Base-by-base conservation (phyloP, 2,888 invertebrate genomes). In the Taphrorychus bicolor region DNA sequence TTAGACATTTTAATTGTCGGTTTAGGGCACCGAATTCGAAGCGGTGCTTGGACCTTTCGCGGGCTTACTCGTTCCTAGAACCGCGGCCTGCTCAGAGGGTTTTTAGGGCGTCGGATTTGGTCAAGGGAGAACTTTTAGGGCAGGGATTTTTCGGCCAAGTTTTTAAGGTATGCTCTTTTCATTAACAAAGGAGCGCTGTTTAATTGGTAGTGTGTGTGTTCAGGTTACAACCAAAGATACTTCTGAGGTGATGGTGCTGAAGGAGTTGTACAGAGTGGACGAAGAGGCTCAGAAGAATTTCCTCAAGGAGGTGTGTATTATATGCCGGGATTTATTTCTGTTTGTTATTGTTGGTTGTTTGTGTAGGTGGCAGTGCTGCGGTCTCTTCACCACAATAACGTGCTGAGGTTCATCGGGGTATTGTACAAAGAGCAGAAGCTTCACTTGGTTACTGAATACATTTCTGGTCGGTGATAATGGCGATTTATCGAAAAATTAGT, bases 101-200 rank as follows among this genome's bases (percentile, higher is more conserved):
- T 67, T 97, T 97, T 83, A 87, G 96, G 2, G 94, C 95, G n/a
- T 89, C 91, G 18, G 97, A 97, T 83, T 84, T 97, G 58, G 89
- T 95, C 16, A 85, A 92, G 83, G 96, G 96, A 40, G 95, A 96
- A 80, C 85, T 97, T 3, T 83, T 97, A 11, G 97, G 97, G 2
- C 91, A 93, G 76, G 97, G 97, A 0, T 97, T 97, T 84, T 97
- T 97, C 82, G 97, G 97, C 1, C 94, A 95, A 81, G 94, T 93
- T 66, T 93, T 89, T 82, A 92, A 94, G 84, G 69, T 70, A 41
- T 24, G 19, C 18, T 22, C 19, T 59, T n/a, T 45, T 45, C 14
- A 7, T 18, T 14, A n/a, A 16, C 5, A 7, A 3, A 14, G 14
- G 9, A 7, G n/a, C 2, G 2, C 5, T 24, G 16, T 52, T 23